Evolutionary conservation across 2,888 invertebrate genomes (phyloP), one percentile per base, ranked within the genome.

Genomic region (Metacarcinus magister): DNA sequence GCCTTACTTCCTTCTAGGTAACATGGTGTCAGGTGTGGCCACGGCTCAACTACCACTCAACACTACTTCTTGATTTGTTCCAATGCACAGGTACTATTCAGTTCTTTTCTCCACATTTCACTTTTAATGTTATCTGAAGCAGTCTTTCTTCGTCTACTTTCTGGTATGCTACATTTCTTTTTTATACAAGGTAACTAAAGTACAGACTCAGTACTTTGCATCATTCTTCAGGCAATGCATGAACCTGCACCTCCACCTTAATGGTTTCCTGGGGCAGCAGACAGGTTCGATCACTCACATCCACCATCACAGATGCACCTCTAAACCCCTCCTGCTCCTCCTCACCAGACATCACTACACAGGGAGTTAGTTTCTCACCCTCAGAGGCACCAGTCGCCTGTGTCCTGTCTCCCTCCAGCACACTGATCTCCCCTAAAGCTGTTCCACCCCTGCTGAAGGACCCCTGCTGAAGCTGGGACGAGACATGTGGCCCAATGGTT

Each of bases 191-290:
- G 5, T 32, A 92, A 54, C 13, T 8, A 13, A 54, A 19, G 3
- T 19, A 23, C n/a, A 44, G 8, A 48, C 8, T 19, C 48, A 54
- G 19, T 5, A 54, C 13, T 16, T 39, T 39, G 16, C 3, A 46
- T 95, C 92, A 95, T 43, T 93, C 92, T 60, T 95, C 95, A 32
- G 95, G 94, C 46, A 93, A 92, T 32, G 94, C 95, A 93, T 96
- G 96, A 2, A 96, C 96, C 43, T 96, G 96, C 46, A 96, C 96
- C 48, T 96, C 96, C 82, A 96, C 96, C 43, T 95, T 96, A 89
- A 96, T 95, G 32, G 92, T 96, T 4, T 96, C 96, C 46, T 96
- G 94, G 44, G 94, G 54, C 75, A 96, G 90, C 23, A 96, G 82
- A 19, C 89, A 87, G 54, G 94, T 39, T n/a, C 28, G 90, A 67